These are phyloP conservation scores for Timema cristinae DNA, from an alignment of 2,888 invertebrate species.

Conservation along the genomic window DNA sequence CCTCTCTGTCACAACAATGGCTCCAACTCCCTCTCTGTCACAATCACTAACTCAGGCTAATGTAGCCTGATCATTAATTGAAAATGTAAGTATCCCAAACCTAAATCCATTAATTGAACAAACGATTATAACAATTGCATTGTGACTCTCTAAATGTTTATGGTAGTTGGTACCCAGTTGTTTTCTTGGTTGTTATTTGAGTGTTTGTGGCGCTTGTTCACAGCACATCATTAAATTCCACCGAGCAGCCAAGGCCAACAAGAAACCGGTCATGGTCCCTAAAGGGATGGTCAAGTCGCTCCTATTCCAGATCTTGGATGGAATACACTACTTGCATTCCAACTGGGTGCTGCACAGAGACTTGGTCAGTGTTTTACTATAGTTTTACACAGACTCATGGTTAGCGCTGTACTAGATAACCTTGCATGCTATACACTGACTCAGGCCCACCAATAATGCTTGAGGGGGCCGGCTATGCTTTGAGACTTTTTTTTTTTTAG, in stretches of 20 bases:
- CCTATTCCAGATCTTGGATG: constrained; percentile 95
- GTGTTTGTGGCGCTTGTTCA: constrained; percentile 14
- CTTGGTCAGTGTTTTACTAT: constrained; percentile 59
- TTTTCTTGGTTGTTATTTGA: too few relatives aligned
- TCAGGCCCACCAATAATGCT: too few relatives aligned
- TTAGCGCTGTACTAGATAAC: too few relatives aligned
- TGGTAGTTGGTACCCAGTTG: too few relatives aligned
- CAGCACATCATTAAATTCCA: constrained; percentile 98
- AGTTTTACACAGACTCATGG: neutral
- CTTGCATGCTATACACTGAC: too few relatives aligned
- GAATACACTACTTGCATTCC: constrained; percentile 97
- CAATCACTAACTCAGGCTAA: too few relatives aligned
- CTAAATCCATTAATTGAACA: too few relatives aligned
- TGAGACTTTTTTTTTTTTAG: neutral
- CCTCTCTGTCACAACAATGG: too few relatives aligned
- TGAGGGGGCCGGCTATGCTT: neutral
- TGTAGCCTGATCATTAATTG: too few relatives aligned
- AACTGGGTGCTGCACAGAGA: constrained; percentile 99
- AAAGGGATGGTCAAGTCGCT: constrained; percentile 98
- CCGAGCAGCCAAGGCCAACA: constrained; percentile 94
- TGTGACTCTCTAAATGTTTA: neutral
- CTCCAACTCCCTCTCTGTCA: too few relatives aligned
- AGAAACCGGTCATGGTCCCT: constrained; percentile 92
- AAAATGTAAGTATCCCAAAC: too few relatives aligned
- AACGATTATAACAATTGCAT: neutral